Evolutionary conservation across 1,140 invertebrate species (phyloP).

Genomic region (Drosophila sturtevanti): DNA sequence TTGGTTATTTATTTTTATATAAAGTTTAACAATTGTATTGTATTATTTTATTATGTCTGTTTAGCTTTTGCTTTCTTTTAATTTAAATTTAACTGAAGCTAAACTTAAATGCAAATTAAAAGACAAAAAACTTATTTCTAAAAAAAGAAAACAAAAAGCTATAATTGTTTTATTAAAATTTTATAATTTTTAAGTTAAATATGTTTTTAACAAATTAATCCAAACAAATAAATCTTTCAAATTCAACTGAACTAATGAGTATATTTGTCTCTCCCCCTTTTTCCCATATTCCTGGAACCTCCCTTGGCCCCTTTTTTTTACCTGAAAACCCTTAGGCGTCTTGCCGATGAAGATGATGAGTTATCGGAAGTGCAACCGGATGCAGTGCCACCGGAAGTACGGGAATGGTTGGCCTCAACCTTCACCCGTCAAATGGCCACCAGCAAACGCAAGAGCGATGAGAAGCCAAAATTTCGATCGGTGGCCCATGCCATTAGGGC

Average conservation of each 20-base stretch:
- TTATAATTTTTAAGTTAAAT: slow-evolving; percentile 33
- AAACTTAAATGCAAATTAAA: slow-evolving; percentile 13
- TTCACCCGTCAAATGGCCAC: slow-evolving; percentile 95
- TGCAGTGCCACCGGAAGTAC: slow-evolving; percentile 96
- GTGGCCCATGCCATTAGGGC: slow-evolving; percentile 99
- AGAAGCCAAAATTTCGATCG: slow-evolving; percentile 94
- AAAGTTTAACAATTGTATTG: not conserved
- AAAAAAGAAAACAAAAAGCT: slow-evolving; percentile 34
- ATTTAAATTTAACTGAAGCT: slow-evolving; percentile 35
- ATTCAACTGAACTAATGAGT: slow-evolving; percentile 46
- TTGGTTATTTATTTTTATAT: not conserved
- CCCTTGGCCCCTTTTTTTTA: not conserved
- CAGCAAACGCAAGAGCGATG: slow-evolving; percentile 88
- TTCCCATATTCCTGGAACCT: not conserved
- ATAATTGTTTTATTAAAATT: slow-evolving; percentile 18
- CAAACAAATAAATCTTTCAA: not conserved
- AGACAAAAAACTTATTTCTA: not conserved
- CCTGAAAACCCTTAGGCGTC: slow-evolving; percentile 83
- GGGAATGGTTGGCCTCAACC: slow-evolving; percentile 98
- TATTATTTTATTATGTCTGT: slow-evolving; percentile 18
- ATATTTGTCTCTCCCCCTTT: slow-evolving; percentile 32
- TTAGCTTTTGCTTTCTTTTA: slow-evolving; percentile 36
- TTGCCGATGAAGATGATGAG: slow-evolving; percentile 96
- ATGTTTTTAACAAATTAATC: slow-evolving; percentile 49
- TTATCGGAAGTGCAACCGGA: slow-evolving; percentile 97